Conservation (phyloP, 2,113 vertebrate species). For the Equus przewalskii region DNA sequence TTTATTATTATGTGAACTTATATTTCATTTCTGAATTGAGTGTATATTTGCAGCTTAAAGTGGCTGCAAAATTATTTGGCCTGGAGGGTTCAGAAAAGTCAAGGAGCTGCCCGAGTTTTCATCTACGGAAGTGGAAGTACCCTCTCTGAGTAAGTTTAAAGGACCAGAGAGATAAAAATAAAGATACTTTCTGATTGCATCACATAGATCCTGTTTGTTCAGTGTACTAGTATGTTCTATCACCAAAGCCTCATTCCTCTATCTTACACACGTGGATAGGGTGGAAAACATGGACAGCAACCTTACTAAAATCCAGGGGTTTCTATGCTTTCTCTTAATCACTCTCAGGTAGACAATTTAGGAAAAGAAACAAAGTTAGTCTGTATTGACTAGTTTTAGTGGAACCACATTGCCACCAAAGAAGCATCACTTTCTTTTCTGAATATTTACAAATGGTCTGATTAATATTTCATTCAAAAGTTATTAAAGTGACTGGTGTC, state of each 20-base stretch:
- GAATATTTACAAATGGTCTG: conserved; percentile 33
- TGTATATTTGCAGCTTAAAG: neutral
- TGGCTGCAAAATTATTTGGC: neutral
- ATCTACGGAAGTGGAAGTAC: neutral
- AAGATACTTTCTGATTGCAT: neutral
- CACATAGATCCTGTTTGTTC: neutral
- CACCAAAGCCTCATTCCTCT: neutral
- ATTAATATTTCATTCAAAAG: conserved; percentile 47
- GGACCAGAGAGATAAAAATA: neutral
- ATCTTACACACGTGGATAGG: neutral
- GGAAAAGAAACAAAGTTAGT: neutral
- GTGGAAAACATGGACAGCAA: neutral
- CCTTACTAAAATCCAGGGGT: neutral
- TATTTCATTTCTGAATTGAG: conserved; percentile 1
- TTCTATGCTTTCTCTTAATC: neutral
- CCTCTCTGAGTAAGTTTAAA: neutral
- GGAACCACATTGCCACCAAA: neutral
- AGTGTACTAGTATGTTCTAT: neutral
- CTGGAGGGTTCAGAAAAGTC: neutral
- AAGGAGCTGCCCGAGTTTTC: neutral
- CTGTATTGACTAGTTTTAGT: neutral
- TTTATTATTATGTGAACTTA: neutral
- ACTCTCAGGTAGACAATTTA: neutral
- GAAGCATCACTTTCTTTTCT: neutral
- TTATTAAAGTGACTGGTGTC: neutral